These are phyloP conservation scores for Episyrphus balteatus DNA, from an alignment of 1,140 invertebrate species.

Conservation along the genomic window DNA sequence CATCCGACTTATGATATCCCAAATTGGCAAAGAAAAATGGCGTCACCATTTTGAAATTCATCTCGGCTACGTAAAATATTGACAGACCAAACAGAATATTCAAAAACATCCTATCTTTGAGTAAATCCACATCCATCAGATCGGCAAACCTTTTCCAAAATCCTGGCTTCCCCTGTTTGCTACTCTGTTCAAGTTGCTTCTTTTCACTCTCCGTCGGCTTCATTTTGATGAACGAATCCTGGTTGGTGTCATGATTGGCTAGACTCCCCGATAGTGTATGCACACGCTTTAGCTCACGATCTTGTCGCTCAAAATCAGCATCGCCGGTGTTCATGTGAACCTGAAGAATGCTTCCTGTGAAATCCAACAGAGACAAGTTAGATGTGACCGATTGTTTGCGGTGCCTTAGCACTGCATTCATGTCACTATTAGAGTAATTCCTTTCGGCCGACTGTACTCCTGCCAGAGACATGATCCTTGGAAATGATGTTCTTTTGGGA, in stretches of 20 bases:
- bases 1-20: constrained; percentile 51
- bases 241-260: constrained; percentile 15
- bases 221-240: constrained; percentile 35
- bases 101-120: constrained; percentile 54
- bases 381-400: constrained; percentile 55
- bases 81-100: constrained; percentile 58
- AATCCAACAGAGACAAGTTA: constrained; percentile 57
- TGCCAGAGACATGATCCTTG: constrained; percentile 32
- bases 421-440: constrained; percentile 21
- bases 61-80: constrained; percentile 59
- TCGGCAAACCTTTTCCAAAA: constrained; percentile 43
- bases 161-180: constrained; percentile 31
- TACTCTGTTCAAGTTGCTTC: constrained; percentile 17
- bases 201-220: constrained; percentile 31
- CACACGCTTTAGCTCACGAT: constrained; percentile 31
- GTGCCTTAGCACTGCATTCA: constrained; percentile 35
- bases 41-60: constrained; percentile 63
- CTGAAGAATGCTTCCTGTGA: constrained; percentile 55
- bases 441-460: constrained; percentile 25
- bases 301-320: constrained; percentile 33
- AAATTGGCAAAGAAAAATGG: constrained; percentile 58
- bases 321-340: constrained; percentile 45
- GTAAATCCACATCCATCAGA: constrained; percentile 50
- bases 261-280: constrained; percentile 22
- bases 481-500: constrained; percentile 34